phyloP scores from a whole-genome alignment of 2,797 vertebrate species.

The Leptatherina wallacei region DNA sequence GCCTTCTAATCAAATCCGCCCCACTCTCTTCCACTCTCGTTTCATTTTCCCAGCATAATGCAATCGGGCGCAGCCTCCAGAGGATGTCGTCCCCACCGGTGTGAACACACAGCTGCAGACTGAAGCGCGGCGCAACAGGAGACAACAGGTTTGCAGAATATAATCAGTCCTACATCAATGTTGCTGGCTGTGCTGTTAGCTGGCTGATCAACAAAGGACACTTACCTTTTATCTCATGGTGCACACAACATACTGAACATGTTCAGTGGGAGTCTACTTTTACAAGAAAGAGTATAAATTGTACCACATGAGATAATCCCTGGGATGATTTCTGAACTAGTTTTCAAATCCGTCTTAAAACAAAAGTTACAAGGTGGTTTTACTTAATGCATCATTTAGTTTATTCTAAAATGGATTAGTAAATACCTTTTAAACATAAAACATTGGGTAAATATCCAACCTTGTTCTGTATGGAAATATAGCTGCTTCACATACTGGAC shows the following conservation, averaged over 20 bases:
- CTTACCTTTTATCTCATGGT: neutral
- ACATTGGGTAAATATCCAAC: neutral
- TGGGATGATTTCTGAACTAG: neutral
- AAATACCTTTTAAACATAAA: neutral
- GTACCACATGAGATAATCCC: neutral
- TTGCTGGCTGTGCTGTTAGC: constrained; percentile 3
- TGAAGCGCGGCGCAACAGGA: constrained; percentile 18
- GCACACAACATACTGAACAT: neutral
- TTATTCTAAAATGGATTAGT: neutral
- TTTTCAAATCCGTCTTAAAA: too few relatives aligned
- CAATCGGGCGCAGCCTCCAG: constrained; percentile 52
- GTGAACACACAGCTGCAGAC: constrained; percentile 49
- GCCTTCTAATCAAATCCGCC: constrained; percentile 57
- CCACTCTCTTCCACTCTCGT: constrained; percentile 47
- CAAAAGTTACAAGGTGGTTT: too few relatives aligned
- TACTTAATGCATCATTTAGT: too few relatives aligned
- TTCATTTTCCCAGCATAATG: constrained; percentile 69
- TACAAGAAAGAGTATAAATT: neutral
- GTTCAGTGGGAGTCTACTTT: neutral
- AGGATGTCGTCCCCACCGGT: constrained; percentile 41
- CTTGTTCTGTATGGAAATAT: neutral
- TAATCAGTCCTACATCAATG: constrained; percentile 12
- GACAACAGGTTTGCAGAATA: constrained; percentile 55
- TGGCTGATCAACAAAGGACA: constrained; percentile 3
- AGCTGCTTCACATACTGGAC: neutral